phyloP scores from a whole-genome alignment of 1,140 invertebrate genomes.

The Centruroides sculpturatus region DNA sequence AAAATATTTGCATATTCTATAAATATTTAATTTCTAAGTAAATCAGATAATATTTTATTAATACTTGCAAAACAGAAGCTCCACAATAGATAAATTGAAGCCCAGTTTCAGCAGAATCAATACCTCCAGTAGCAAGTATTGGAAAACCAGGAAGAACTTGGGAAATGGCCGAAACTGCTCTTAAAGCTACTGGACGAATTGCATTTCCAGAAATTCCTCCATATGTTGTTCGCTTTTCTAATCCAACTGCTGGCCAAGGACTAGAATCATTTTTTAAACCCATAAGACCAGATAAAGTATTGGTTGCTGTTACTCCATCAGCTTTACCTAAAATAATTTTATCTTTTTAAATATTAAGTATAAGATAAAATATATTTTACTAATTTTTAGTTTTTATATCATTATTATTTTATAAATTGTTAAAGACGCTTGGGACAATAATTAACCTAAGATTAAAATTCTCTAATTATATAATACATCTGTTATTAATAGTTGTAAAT shows the following conservation, averaged over 20 bases:
- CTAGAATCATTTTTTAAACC: constrained; percentile 55
- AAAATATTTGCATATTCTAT: no score
- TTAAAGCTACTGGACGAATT: constrained; percentile 77
- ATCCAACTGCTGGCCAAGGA: constrained; percentile 83
- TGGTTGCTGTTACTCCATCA: constrained; percentile 89
- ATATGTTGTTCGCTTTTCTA: constrained; percentile 71
- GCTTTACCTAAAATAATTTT: constrained; percentile 50
- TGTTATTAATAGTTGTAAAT: no score
- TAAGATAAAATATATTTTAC: no score
- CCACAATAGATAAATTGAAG: constrained; percentile 86
- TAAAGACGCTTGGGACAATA: no score
- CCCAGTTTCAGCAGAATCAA: constrained; percentile 87
- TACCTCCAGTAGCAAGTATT: constrained; percentile 86
- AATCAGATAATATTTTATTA: no score
- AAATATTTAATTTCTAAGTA: no score
- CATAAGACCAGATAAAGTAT: constrained; percentile 91
- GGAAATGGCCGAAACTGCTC: constrained; percentile 73
- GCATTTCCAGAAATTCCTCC: constrained; percentile 94
- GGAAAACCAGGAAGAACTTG: constrained; percentile 70
- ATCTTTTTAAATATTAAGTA: no score
- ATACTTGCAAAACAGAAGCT: constrained; percentile 73
- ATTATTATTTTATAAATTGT: no score
- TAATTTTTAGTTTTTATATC: no score
- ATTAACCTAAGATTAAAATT: no score
- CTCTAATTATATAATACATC: no score